Evolutionary conservation across 2,797 vertebrate genomes (phyloP), one percentile per base, ranked within the genome.

Genomic region (Sebastes alutus): DNA sequence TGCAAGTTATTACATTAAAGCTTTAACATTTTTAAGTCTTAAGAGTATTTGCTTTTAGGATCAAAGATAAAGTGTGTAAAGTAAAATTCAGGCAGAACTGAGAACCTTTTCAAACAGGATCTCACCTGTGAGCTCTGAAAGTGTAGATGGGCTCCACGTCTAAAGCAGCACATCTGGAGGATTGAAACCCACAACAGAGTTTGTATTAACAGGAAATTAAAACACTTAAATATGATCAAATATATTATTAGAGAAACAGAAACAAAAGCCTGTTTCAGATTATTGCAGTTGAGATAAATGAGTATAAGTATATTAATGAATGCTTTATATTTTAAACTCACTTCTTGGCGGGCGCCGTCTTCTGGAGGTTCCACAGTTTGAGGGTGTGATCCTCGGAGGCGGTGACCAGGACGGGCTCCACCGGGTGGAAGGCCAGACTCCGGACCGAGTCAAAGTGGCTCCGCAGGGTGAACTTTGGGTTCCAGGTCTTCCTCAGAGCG

Each of bases 281-380:
- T 6, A 13, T 8, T 33, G 30, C 13, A 33, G 20, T 9, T 35
- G 4, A 10, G 27, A 1, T 16, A 18, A 60, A 18, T 11, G 4
- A 58, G 23, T 23, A 23, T 23, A 0, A 61, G 59, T 13, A 0
- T 61, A n/a, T n/a, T 30, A 60, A 14, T 42, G 18, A 59, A 14
- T 11, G n/a, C 12, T 12, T 6, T 14, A 4, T 11, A 4, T 6
- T 30, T 22, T 4, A 10, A 8, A 23, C 89, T 87, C 91, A 99
- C 98, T 99, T 99, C 94, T 99, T 99, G 91, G 97, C 94, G 25
- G 98, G 97, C 4, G 97, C 96, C 2, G 97, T 98, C 95, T 99
- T 99, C 95, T 98, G 97, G 35, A 99, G 97, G 95, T 99, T 99
- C 98, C 98, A 99, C 96, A 99, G 97, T 93, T 99, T 99, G 86